phyloP scores from a whole-genome alignment of 2,888 invertebrate species.

The Allygus modestus region DNA sequence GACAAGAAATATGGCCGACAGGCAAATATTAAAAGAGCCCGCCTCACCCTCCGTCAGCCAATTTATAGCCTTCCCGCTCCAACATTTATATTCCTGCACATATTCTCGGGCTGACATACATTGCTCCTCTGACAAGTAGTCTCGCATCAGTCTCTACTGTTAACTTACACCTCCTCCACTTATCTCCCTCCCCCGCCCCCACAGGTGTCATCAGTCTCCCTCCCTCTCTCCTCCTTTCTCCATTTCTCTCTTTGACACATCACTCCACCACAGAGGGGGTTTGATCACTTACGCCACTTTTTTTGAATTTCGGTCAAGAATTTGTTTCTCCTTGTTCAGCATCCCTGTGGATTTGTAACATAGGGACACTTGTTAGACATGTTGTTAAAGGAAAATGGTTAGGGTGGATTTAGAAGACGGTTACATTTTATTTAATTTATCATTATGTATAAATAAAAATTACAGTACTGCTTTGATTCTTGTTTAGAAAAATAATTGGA shows the following conservation, averaged over 20 bases:
- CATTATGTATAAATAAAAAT: too few species aligned
- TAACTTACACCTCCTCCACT: constrained; percentile 41
- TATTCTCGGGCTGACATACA: constrained; percentile 56
- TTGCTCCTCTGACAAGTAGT: constrained; percentile 58
- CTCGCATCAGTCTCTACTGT: constrained; percentile 48
- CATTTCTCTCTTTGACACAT: background rate
- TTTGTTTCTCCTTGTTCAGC: too few species aligned
- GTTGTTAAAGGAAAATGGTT: too few species aligned
- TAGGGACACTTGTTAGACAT: too few species aligned
- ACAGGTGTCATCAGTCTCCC: constrained; percentile 21
- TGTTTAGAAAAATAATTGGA: too few species aligned
- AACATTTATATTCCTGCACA: constrained; percentile 65
- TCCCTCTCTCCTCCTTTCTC: background rate
- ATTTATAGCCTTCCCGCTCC: constrained; percentile 64
- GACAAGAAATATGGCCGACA: constrained; percentile 66
- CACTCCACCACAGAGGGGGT: background rate
- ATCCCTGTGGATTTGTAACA: too few species aligned
- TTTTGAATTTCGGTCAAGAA: background rate
- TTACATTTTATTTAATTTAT: too few species aligned
- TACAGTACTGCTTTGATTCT: too few species aligned
- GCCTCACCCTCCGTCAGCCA: constrained; percentile 59
- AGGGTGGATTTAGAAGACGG: too few species aligned
- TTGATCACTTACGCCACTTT: background rate
- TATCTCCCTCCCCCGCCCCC: background rate
- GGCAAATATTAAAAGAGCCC: constrained; percentile 65